A percentile compares a stretch with the other conserved stretches of the same genome.
phyloP scores from a whole-genome alignment of 2,113 vertebrate species.

The Scortum barcoo region DNA sequence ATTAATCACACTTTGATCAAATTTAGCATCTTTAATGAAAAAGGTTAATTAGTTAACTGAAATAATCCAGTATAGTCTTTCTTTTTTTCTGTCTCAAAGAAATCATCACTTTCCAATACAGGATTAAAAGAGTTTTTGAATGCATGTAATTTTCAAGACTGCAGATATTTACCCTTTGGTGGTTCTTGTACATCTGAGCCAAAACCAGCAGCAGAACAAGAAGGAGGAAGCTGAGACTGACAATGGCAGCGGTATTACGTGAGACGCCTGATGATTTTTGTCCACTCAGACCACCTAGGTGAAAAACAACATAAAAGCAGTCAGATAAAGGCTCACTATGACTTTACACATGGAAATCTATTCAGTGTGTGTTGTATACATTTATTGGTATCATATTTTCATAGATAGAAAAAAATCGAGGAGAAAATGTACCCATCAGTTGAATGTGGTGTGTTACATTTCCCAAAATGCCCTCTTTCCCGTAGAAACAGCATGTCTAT shows the following conservation, averaged over 20 bases:
- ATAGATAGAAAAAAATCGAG: not conserved
- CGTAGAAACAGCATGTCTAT: constrained; percentile 77
- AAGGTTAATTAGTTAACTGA: not conserved
- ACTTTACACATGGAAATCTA: not conserved
- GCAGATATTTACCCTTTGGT: constrained; percentile 77
- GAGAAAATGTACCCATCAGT: constrained; percentile 69
- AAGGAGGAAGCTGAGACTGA: constrained; percentile 73
- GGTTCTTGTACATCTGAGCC: constrained; percentile 81
- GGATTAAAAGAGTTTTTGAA: not conserved
- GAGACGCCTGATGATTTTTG: constrained; percentile 7
- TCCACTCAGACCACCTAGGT: constrained; percentile 67
- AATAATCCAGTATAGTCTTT: not conserved
- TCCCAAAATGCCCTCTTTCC: constrained; percentile 73
- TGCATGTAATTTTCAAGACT: not conserved
- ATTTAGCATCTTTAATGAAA: not conserved
- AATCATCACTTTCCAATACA: not conserved
- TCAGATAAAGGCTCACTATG: constrained; percentile 10
- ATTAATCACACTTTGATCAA: not conserved
- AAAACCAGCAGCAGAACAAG: constrained; percentile 76
- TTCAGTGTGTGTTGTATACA: not conserved
- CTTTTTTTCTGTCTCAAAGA: not conserved
- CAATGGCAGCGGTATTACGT: constrained; percentile 19
- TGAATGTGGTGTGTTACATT: constrained; percentile 70
- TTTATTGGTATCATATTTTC: not conserved
- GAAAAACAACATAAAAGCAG: not conserved